Evolutionary conservation across 2,888 invertebrate genomes (phyloP).

Genomic region (Erebia aethiops): DNA sequence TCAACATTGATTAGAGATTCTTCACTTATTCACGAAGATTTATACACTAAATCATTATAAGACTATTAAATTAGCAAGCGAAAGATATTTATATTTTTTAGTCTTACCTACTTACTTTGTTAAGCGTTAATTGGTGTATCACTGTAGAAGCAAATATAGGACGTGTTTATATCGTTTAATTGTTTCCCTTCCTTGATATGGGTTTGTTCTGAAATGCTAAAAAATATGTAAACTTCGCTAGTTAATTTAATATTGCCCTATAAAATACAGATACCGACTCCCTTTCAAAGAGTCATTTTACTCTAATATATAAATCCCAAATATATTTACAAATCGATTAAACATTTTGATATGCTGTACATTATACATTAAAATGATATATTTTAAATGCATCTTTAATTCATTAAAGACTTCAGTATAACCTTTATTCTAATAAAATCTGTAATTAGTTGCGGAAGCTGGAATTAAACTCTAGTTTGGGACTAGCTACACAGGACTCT

Average conservation of each 20-base stretch:
- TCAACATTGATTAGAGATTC: constrained; percentile 64
- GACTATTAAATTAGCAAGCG: constrained; percentile 23
- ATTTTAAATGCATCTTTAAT: constrained; percentile 54
- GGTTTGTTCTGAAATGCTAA: background rate
- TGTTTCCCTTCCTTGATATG: background rate
- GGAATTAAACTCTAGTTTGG: constrained; percentile 49
- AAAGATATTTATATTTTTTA: constrained; percentile 4
- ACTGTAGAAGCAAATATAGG: background rate
- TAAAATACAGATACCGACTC: constrained; percentile 1
- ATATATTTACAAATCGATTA: constrained; percentile 74
- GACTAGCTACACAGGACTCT: constrained; percentile 55
- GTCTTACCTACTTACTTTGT: background rate
- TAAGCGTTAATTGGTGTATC: background rate
- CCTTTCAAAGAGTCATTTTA: constrained; percentile 41
- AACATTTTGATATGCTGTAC: constrained; percentile 74
- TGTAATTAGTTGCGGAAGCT: constrained; percentile 44
- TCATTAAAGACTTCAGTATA: constrained; percentile 27
- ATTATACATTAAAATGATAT: constrained; percentile 59
- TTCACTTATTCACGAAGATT: constrained; percentile 53
- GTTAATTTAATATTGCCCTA: constrained; percentile 19
- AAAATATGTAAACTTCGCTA: constrained; percentile 13
- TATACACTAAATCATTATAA: constrained; percentile 40
- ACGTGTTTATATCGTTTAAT: background rate
- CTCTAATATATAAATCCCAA: constrained; percentile 53
- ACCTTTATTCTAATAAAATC: constrained; percentile 34